Conservation (phyloP, 2,888 invertebrate species). For the Neria commutata region DNA sequence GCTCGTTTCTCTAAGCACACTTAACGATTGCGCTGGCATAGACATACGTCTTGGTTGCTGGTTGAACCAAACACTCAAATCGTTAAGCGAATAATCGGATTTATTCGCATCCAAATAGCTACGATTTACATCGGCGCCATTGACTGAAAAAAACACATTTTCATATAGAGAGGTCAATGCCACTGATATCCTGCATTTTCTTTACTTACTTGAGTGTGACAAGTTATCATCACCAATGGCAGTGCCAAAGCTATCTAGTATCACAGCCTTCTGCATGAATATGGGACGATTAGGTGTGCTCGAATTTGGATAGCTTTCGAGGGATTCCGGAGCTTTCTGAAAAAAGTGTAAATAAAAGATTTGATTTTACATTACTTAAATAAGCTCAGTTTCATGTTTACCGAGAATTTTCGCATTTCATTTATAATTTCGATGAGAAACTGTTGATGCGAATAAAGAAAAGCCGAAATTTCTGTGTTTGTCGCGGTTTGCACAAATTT, state of each 20-base stretch:
- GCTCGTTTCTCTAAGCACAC: neutral
- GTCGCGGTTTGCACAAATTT: constrained; percentile 45
- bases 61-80: constrained; percentile 59
- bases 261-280: constrained; percentile 15
- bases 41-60: constrained; percentile 39
- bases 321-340: constrained; percentile 29
- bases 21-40: neutral
- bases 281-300: constrained; percentile 56
- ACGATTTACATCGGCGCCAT: constrained; percentile 60
- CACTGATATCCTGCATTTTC: neutral
- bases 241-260: constrained; percentile 31
- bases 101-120: constrained; percentile 60
- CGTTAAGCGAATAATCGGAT: constrained; percentile 58
- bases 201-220: constrained; percentile 45
- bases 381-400: too few species aligned
- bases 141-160: constrained; percentile 48
- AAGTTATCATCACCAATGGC: constrained; percentile 40
- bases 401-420: constrained; percentile 57
- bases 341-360: too few species aligned
- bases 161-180: neutral
- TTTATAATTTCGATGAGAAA: constrained; percentile 55
- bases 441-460: constrained; percentile 53
- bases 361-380: too few species aligned
- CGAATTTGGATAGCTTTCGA: constrained; percentile 42
- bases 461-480: constrained; percentile 48